Percentiles rank a stretch among this genome's conserved stretches.
Conservation (phyloP, 2,888 invertebrate species). For the Eutolmus rufibarbis region DNA sequence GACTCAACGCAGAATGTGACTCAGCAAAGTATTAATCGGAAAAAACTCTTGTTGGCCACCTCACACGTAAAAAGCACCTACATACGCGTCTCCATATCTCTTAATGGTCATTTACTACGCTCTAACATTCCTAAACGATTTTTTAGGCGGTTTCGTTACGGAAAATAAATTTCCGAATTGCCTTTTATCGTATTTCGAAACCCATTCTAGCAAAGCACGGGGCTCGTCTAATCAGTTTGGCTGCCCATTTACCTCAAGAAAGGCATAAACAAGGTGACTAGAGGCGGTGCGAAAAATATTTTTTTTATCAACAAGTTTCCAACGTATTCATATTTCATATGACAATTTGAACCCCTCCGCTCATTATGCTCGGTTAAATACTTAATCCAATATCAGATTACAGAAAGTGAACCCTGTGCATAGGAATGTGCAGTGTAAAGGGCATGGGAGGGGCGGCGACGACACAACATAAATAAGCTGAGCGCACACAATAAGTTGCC, state of each 20-base stretch:
- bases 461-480: not conserved
- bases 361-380: not conserved
- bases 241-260: not conserved
- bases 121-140: not conserved
- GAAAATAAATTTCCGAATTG: not conserved
- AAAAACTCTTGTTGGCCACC: not conserved
- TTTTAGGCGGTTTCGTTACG: not conserved
- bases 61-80: not conserved
- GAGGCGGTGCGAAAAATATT: not conserved
- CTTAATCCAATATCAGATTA: not conserved
- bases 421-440: not conserved
- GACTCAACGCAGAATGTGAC: not conserved
- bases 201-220: not conserved
- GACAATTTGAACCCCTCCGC: not conserved
- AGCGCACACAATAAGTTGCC: constrained; percentile 22
- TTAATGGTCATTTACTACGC: not conserved
- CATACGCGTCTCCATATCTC: not conserved
- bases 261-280: not conserved
- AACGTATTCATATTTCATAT: not conserved
- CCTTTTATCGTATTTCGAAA: not conserved
- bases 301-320: not conserved
- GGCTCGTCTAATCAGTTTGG: not conserved
- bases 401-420: not conserved
- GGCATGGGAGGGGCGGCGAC: not conserved
- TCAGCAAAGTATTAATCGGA: not conserved